Base-by-base conservation (phyloP, 2,888 invertebrate genomes). In the Sinotaia quadrata region DNA sequence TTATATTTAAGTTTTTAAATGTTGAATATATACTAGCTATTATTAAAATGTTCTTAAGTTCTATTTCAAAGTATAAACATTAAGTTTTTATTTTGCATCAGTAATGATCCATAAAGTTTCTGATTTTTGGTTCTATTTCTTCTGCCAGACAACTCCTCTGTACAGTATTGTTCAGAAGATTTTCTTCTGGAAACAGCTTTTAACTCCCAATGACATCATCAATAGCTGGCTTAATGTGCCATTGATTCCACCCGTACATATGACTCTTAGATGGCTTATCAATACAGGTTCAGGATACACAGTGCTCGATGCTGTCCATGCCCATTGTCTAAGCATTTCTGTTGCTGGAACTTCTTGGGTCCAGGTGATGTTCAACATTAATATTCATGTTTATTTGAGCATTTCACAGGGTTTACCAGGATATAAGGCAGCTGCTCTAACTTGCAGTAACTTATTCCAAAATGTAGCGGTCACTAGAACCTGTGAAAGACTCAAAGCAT, bases 161-260 rank as follows among this genome's bases (percentile, higher is more conserved):
- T 72, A 74, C 15, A 59, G 73, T 60, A 54, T 76, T 15, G 59
- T 67, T 12, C 76, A 80, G 10, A 60, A 68, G 27, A 27, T 76
- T 27, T 49, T 67, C 2, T 52, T 76, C 7, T 76, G 72, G 68
- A 67, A 58, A n/a, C 59, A 41, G 47, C 65, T 36, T 29, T 51
- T 74, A 24, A 36, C 74, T 27, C 68, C 66, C 18, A 33, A 60
- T 2, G 57, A 72, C 12, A 60, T 76, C 21, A n/a, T 69, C 5
- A 21, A 54, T 24, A 72, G 73, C 54, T 72, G 71, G 71, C 62
- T 62, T 0, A 58, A 66, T 12, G 33, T 67, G 24, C 60, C 61
- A 12, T 37, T 47, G 1, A 60, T 51, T 10, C 12, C 49, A 1
- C 57, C 57, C 34, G 37, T 37, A 2, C 65, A 58, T 8, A 52